Evolutionary conservation across 2,113 vertebrate genomes (phyloP), one percentile per base, ranked within the genome.

Genomic region (Sula dactylatra): DNA sequence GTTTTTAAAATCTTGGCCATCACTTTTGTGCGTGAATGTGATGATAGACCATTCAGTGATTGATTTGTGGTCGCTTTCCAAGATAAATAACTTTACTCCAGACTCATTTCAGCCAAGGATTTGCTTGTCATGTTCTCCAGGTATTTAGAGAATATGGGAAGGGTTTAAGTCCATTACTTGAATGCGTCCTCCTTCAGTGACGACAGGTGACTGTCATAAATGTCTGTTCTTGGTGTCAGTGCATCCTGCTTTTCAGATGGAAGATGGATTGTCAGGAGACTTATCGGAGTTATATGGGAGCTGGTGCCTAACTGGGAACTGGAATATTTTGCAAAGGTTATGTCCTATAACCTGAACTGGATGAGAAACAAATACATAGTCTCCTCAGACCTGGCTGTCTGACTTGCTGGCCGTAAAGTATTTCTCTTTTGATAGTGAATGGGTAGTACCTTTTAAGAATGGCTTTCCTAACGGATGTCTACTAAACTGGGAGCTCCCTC

Each of bases 111-210:
- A 40, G 58, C 52, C 21, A n/a, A 71, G 47, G 32, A 34, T 62
- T 78, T 72, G 25, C 56, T 76, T 59, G 25, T 59, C 32, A 7
- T 0, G 0, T 65, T 79, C 12, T 6, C 27, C 4, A 18, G 5
- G 34, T 58, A 1, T n/a, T 42, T 40, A 14, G 49, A 13, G 72
- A 36, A 9, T 6, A 2, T 4, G 16, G 14, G 14, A 47, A 13
- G 11, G 13, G 12, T 6, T 25, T 66, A 7, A 32, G 25, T 32
- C 1, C 3, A 0, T 61, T 38, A 6, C 52, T 44, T n/a, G 47
- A 20, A 16, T 3, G 32, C 0, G 1, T 59, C 21, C 4, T 61
- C 26, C 50, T 59, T 21, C 10, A 3, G 0, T 34, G 27, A 9
- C 67, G 54, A 3, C 42, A 40, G 13, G 54, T 56, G 40, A 16